A percentile compares a stretch with the other conserved stretches of the same genome.
Conservation (phyloP, 2,113 vertebrate species). For the Megaptera novaeangliae region DNA sequence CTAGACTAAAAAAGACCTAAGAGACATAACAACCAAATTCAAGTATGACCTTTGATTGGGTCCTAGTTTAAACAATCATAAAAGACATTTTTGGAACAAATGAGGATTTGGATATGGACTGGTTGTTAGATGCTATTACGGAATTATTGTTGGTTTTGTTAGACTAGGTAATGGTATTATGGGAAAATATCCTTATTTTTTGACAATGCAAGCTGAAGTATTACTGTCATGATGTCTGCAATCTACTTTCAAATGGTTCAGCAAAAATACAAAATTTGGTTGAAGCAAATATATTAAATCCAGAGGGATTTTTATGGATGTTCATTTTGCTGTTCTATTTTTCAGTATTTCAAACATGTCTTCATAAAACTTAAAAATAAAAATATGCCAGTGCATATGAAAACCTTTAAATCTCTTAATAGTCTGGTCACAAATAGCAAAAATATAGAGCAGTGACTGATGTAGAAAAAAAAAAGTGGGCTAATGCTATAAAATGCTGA, state of each 20-base stretch:
- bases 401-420: slow-evolving; percentile 20
- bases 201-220: background rate
- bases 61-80: background rate
- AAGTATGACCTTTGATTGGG: background rate
- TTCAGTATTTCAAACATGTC: background rate
- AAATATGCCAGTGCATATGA: background rate
- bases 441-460: background rate
- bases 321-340: background rate
- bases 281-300: background rate
- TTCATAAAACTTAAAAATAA: slow-evolving; percentile 18
- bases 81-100: slow-evolving; percentile 4
- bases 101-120: background rate
- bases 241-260: background rate
- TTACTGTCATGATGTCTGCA: background rate
- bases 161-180: background rate
- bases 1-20: background rate
- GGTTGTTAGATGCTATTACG: background rate
- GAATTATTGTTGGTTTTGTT: background rate
- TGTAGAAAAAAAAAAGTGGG: background rate
- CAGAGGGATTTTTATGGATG: background rate
- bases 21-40: background rate
- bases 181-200: background rate
- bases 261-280: background rate
- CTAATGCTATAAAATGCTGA: background rate
- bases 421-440: background rate